Evolutionary conservation across 2,797 vertebrate species (phyloP).

Genomic region (Lacerta viridis): DNA sequence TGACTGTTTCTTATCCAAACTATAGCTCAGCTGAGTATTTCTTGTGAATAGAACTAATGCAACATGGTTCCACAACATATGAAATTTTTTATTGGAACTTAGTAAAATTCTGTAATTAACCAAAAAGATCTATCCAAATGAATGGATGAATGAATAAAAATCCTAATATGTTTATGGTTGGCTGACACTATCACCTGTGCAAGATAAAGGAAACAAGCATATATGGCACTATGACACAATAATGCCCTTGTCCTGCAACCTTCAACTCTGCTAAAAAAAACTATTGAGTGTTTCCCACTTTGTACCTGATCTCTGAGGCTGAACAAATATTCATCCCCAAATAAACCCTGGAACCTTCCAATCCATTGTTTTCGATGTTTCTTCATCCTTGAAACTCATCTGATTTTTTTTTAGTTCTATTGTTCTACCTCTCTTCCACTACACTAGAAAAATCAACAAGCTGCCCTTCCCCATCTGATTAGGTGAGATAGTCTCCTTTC

Average conservation of each 20-base stretch:
- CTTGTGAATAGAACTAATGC: background rate
- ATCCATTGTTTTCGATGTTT: background rate
- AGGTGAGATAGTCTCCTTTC: constrained; percentile 60
- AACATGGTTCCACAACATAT: background rate
- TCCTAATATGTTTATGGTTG: background rate
- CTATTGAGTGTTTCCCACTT: background rate
- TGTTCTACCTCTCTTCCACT: constrained; percentile 11
- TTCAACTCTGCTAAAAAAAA: background rate
- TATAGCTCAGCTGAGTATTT: background rate
- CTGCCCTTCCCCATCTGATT: constrained; percentile 44
- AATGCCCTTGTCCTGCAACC: background rate
- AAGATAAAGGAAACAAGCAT: background rate
- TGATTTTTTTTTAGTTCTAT: background rate
- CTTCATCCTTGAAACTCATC: background rate
- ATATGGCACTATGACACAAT: background rate
- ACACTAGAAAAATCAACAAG: constrained; percentile 40
- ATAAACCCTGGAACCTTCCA: background rate
- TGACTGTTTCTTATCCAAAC: background rate
- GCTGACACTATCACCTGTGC: background rate
- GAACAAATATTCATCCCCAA: background rate
- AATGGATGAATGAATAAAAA: background rate
- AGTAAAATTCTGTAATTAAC: background rate
- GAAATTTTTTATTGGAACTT: background rate
- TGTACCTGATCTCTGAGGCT: background rate
- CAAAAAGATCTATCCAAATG: background rate